These are phyloP conservation scores for Calvadosia cruxmelitensis DNA, from an alignment of 30 jellyfish, hydroid and myxozoan species.

Conservation along the genomic window DNA sequence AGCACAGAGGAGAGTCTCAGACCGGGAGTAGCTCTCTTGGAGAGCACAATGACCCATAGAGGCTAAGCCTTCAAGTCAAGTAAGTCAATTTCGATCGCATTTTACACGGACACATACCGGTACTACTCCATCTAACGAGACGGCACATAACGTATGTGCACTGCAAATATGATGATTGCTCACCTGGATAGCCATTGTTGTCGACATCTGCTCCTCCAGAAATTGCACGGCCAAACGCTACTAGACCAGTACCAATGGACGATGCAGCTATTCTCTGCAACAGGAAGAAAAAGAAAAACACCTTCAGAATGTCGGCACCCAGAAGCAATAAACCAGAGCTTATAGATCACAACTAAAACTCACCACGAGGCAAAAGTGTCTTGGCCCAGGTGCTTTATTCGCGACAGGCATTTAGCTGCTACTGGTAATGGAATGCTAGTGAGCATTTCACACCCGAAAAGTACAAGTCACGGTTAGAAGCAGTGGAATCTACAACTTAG, in stretches of 20 bases:
- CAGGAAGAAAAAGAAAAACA: neutral
- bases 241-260: constrained; percentile 12
- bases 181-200: constrained; percentile 72
- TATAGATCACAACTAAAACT: too few species aligned
- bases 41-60: neutral
- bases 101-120: neutral
- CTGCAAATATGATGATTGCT: neutral
- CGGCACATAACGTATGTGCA: neutral
- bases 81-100: neutral
- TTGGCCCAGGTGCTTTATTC: too few species aligned
- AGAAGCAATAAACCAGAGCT: too few species aligned
- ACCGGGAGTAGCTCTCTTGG: too few species aligned
- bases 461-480: too few species aligned
- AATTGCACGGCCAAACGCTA: constrained; percentile 87
- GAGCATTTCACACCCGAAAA: too few species aligned
- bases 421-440: too few species aligned
- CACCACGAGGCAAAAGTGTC: too few species aligned
- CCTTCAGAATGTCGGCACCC: too few species aligned
- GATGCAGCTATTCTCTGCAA: constrained; percentile 44
- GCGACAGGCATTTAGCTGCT: too few species aligned
- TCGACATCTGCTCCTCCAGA: constrained; percentile 88
- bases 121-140: neutral
- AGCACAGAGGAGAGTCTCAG: too few species aligned
- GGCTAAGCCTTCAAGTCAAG: neutral
- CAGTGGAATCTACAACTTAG: too few species aligned